Conservation (phyloP, 1,140 invertebrate species). For the Diachasmimorpha longicaudata region DNA sequence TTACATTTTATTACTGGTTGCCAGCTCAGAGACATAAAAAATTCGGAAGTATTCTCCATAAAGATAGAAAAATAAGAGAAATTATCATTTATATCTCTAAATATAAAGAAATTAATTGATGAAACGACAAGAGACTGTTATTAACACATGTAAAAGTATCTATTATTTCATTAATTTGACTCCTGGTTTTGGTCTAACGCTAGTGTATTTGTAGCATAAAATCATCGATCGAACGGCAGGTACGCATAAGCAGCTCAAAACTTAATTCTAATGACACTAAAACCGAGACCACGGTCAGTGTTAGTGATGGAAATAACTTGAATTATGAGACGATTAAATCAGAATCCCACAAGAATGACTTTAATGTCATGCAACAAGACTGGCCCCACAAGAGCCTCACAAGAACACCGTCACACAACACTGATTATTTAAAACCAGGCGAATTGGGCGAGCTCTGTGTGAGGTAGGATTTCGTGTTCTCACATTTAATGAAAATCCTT, state of each 20-base stretch:
- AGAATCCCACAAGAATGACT: slow-evolving; percentile 36
- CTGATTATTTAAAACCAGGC: slow-evolving; percentile 59
- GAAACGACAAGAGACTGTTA: background rate
- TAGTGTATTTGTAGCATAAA: slow-evolving; percentile 60
- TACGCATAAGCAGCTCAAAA: slow-evolving; percentile 52
- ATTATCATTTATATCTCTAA: no score
- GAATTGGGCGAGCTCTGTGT: slow-evolving; percentile 64
- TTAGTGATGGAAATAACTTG: slow-evolving; percentile 49
- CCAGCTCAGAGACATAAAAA: no score
- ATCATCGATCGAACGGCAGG: slow-evolving; percentile 51
- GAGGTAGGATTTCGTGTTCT: slow-evolving; percentile 59
- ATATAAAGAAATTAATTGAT: background rate
- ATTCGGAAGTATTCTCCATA: no score
- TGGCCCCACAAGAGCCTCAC: slow-evolving; percentile 12
- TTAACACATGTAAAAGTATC: background rate
- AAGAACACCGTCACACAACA: slow-evolving; percentile 52
- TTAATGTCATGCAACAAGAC: slow-evolving; percentile 20
- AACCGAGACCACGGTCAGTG: slow-evolving; percentile 45
- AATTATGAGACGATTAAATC: slow-evolving; percentile 49
- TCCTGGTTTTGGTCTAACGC: slow-evolving; percentile 40
- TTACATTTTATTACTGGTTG: no score
- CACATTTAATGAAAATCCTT: slow-evolving; percentile 41
- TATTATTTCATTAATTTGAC: background rate
- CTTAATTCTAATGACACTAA: slow-evolving; percentile 58
- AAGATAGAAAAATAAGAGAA: no score